Base-by-base conservation (phyloP, 35 echinoderm and acorn worm genomes). In the Ptychodera flava region DNA sequence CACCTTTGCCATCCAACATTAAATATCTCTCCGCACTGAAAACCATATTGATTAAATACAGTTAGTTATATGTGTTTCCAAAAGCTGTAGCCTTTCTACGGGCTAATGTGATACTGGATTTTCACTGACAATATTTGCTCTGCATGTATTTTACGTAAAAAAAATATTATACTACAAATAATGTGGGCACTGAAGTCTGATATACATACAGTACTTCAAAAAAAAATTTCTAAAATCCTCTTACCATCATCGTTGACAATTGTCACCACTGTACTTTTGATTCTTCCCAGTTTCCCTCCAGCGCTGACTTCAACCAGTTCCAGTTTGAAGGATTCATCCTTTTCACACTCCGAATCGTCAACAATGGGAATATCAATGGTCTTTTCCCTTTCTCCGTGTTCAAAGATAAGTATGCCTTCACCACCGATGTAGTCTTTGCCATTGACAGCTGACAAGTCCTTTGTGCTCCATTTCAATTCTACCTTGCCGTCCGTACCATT, bases 171-270 rank as follows among this genome's bases (percentile, higher is more conserved):
- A n/a, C n/a, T n/a, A n/a, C n/a, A n/a, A n/a, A n/a, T n/a, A n/a
- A n/a, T n/a, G n/a, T n/a, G n/a, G n/a, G n/a, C n/a, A n/a, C n/a
- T n/a, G n/a, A n/a, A n/a, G n/a, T n/a, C n/a, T n/a, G n/a, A n/a
- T n/a, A n/a, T n/a, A n/a, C n/a, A n/a, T n/a, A n/a, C n/a, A n/a
- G n/a, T n/a, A n/a, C n/a, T n/a, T n/a, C n/a, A n/a, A n/a, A n/a
- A n/a, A n/a, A n/a, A n/a, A n/a, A n/a, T n/a, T n/a, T n/a, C n/a
- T n/a, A n/a, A n/a, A n/a, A n/a, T n/a, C n/a, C n/a, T n/a, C 87
- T 90, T 78, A 97, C 95, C 95, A 82, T 97, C 95, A 88, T 97
- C 95, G 64, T 97, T 97, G 78, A 97, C 88, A 76, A 97, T 97
- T 10, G 95, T 97, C 28, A 97, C 92, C 1, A 97, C 92, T 14